A percentile compares a stretch with the other conserved stretches of the same genome.
phyloP scores from a whole-genome alignment of 2,888 invertebrate genomes.

The Auanema freiburgensis region DNA sequence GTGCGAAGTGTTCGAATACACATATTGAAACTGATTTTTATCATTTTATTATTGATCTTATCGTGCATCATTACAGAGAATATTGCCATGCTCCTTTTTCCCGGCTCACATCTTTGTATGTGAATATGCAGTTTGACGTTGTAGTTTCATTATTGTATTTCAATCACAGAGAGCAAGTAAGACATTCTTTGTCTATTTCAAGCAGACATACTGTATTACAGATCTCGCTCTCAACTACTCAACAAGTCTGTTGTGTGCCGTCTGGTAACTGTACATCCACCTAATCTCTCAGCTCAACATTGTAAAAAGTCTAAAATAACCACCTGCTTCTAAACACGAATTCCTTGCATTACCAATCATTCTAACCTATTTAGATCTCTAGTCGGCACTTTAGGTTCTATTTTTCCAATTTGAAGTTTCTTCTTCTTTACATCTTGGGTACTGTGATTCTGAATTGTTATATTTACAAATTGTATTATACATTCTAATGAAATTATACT shows the following conservation, averaged over 20 bases:
- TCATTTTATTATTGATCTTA: background rate
- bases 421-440: too few species aligned
- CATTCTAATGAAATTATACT: too few species aligned
- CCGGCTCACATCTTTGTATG: constrained; percentile 52
- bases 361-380: too few species aligned
- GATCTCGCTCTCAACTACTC: constrained; percentile 39
- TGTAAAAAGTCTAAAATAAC: too few species aligned
- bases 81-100: constrained; percentile 53
- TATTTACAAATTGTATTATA: too few species aligned
- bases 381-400: too few species aligned
- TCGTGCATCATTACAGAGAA: constrained; percentile 41
- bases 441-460: too few species aligned
- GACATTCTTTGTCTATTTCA: background rate
- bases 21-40: too few species aligned
- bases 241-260: constrained; percentile 57
- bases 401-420: too few species aligned
- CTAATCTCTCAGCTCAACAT: constrained; percentile 3
- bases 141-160: constrained; percentile 54
- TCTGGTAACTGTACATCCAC: constrained; percentile 51
- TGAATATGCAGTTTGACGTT: constrained; percentile 57
- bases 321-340: too few species aligned
- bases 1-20: too few species aligned
- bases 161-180: constrained; percentile 43
- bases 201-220: constrained; percentile 26
- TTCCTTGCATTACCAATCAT: too few species aligned